Evolutionary conservation across 2,113 vertebrate species (phyloP), one percentile per base, ranked within the genome.

Genomic region (Scalopus aquaticus): DNA sequence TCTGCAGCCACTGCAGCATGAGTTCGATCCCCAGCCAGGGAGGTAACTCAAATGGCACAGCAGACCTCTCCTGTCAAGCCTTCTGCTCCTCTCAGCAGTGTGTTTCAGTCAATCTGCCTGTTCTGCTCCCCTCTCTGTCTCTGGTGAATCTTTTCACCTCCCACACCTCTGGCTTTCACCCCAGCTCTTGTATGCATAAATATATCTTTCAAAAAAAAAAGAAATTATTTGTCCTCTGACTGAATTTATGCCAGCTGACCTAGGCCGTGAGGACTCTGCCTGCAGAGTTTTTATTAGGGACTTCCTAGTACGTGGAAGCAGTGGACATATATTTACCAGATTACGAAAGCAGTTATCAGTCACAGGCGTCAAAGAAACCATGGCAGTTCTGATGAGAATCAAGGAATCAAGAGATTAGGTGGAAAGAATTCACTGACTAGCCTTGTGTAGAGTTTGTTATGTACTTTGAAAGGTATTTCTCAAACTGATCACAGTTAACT

Each of bases 331-430:
- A 35, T 10, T 89, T 32, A 60, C 49, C 9, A 74, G 12, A 2
- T 58, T 35, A 54, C 7, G 79, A 87, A 65, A 10, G 5, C 15
- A 30, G 69, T 51, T 32, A 51, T 35, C 32, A 26, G 69, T 30
- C 83, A 44, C 30, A 77, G 87, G n/a, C 22, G 24, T 72, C 77
- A 89, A 87, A 54, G 65, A 78, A 94, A 39, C 44, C 62, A 78
- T 39, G n/a, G 24, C 39, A 35, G 37, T 58, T 28, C 26, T 82
- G 62, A 51, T 24, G 20, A 54, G 79, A 74, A 51, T 30, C 67
- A 62, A 22, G n/a, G 79, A 74, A 51, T 30, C 67, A 62, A 44
- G n/a, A 7, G 70, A 35, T 8, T 8, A 6, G 8, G 64, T 19
- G 51, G 60, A 30, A 70, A 84, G n/a, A 77, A 62, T 4, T 26